Evolutionary conservation across 2,888 invertebrate species (phyloP).

Genomic region (Orchesellides sinensis): DNA sequence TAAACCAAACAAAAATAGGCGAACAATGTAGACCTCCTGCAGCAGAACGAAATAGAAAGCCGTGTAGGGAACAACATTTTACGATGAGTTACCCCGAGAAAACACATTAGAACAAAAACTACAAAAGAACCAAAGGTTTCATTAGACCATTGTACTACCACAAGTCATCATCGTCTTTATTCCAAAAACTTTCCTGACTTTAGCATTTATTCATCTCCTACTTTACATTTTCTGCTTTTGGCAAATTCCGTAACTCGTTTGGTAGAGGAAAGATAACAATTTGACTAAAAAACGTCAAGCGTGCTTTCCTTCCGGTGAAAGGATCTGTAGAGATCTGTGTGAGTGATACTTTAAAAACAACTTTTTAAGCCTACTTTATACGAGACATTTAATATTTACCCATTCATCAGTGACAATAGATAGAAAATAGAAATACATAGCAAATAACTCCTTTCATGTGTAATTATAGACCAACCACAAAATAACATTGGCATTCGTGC

Average conservation of each 20-base stretch:
- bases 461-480: not conserved
- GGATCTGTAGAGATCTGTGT: conserved; percentile 48
- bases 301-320: conserved; percentile 64
- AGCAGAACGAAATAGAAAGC: conserved; percentile 39
- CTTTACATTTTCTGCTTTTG: conserved; percentile 38
- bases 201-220: not conserved
- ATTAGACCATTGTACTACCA: conserved; percentile 5
- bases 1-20: conserved; percentile 32
- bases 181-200: too few species aligned
- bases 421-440: too few species aligned
- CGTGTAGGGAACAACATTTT: conserved; percentile 34
- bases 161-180: conserved; percentile 5
- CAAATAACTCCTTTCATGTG: too few species aligned
- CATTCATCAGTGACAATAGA: conserved; percentile 29
- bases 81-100: not conserved
- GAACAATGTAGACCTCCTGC: conserved; percentile 30
- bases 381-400: conserved; percentile 30
- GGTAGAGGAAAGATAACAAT: conserved; percentile 48
- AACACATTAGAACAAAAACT: conserved; percentile 29
- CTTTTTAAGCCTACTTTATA: too few species aligned
- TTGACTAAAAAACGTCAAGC: conserved; percentile 58
- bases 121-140: conserved; percentile 10
- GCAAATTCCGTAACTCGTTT: conserved; percentile 35
- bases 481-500: too few species aligned
- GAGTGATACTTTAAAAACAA: conserved; percentile 38